Base-by-base conservation (phyloP, 2,797 vertebrate genomes). In the Acipenser ruthenus region DNA sequence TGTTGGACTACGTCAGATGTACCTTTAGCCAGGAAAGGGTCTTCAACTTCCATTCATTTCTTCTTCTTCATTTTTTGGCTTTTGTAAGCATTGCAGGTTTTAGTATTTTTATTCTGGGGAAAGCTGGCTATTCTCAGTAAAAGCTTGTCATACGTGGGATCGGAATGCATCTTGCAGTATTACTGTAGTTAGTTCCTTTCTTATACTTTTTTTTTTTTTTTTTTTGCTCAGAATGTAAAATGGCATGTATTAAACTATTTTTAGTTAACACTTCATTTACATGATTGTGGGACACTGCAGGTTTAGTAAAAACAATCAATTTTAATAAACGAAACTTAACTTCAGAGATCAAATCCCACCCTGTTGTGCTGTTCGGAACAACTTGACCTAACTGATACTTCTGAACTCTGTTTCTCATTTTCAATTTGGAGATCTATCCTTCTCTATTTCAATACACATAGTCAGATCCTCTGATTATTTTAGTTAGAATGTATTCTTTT, bases 31-130 rank as follows among this genome's bases (percentile, higher is more conserved):
- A 78, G 73, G 73, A 76, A 70, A 58, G 47, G 72, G 76, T 83
- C 68, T 63, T 78, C 65, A 64, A 18, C 15, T 74, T 78, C 75
- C 70, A 71, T 76, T 75, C 79, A 82, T 78, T 79, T 79, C 72
- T 79, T 79, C 72, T 79, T 80, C 79, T 77, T 86, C 77, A 80
- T 18, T 13, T 79, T 72, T 79, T 80, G 84, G 78, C 78, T 70
- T 73, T 66, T 73, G 64, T 11, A 58, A 71, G 73, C 74, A 78
- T 77, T 79, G 72, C 37, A 67, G 15, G 74, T 83, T 53, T 47
- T 53, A 64, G 59, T 74, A 69, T 74, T 66, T 58, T 79, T 67
- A 64, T 73, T 60, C 63, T 10, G 6, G 67, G 66, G 72, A 70
- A 73, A 78, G 73, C 68, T 67, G 73, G 69, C 70, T 73, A 49